A percentile compares a stretch with the other conserved stretches of the same genome.
Evolutionary conservation across 1,140 invertebrate species (phyloP).

Genomic region (Papilio helenus): DNA sequence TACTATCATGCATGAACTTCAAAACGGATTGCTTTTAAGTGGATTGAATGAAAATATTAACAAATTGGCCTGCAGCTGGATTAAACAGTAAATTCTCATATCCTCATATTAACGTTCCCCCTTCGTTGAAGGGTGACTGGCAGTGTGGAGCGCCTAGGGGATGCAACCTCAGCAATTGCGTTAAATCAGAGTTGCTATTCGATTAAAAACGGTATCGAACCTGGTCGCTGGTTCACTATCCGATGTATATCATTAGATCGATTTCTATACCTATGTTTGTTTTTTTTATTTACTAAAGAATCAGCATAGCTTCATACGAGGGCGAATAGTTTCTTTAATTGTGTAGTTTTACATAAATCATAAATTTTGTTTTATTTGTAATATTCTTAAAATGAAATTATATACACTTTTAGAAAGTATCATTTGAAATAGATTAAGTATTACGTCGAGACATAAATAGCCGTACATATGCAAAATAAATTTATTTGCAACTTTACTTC

Average conservation of each 20-base stretch:
- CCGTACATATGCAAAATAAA: conserved; percentile 62
- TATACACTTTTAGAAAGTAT: background rate
- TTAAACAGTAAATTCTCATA: conserved; percentile 83
- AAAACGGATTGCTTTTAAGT: conserved; percentile 70
- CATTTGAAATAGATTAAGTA: background rate
- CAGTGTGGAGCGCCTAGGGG: conserved; percentile 62
- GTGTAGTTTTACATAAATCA: too few relatives aligned
- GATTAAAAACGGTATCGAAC: conserved; percentile 64
- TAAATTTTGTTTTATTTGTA: too few relatives aligned
- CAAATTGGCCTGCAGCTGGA: conserved; percentile 80
- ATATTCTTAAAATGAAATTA: background rate
- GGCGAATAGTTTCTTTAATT: too few relatives aligned
- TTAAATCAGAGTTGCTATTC: conserved; percentile 77
- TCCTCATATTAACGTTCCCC: conserved; percentile 79
- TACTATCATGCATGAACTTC: conserved; percentile 41
- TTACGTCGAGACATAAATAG: background rate
- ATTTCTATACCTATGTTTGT: background rate
- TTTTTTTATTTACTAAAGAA: background rate
- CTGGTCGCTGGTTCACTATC: background rate
- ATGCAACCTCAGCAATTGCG: conserved; percentile 77
- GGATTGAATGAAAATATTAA: conserved; percentile 82
- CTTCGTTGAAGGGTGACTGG: conserved; percentile 72
- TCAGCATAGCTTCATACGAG: background rate
- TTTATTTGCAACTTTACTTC: conserved; percentile 72
- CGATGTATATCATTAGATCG: background rate